Evolutionary conservation across 2,888 invertebrate species (phyloP), one percentile per base, ranked within the genome.

Genomic region (Plebejus argus): DNA sequence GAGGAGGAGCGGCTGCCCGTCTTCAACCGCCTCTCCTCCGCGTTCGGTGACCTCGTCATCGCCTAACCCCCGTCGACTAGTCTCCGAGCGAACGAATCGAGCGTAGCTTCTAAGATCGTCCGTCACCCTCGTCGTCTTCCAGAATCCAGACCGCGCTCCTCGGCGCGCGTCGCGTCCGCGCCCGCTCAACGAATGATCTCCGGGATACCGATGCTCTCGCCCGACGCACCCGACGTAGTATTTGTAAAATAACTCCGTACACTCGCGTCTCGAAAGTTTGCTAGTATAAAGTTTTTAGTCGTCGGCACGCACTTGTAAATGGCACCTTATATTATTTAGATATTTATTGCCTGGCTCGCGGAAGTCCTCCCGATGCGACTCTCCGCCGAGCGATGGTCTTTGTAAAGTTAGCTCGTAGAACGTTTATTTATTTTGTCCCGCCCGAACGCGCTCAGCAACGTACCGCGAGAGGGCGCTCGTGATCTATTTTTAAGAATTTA

Each of bases 1-100:
- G 95, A 95, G 79, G 96, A 96, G 80, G 95, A 96, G 76, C 95
- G 98, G 84, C 95, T 98, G 88, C 97, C 98, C 71, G 97, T 98
- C 56, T 98, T 98, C 95, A 93, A 93, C 86, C 92, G 93, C 81
- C 90, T 94, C 81, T 89, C 93, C 77, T 91, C 91, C 79, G 93
- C 93, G 80, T 92, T 94, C 85, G 93, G 93, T 82, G 93, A 93
- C 85, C 93, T 94, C 86, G 87, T 93, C 84, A 92, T 93, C 87
- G 93, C 91, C 89, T 93, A 91, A 86, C 83, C 81, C 83, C 79
- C 83, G 82, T 82, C 85, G 85, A 87, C 89, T 92, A 92, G 92
- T 90, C 91, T 33, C 88, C 91, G 91, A 90, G 90, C 86, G 89
- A 90, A 90, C 89, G 88, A 89, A 90, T 89, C 90, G 89, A 91